Evolutionary conservation across 2,113 vertebrate genomes (phyloP).

Genomic region (Eulacestoma nigropectus): DNA sequence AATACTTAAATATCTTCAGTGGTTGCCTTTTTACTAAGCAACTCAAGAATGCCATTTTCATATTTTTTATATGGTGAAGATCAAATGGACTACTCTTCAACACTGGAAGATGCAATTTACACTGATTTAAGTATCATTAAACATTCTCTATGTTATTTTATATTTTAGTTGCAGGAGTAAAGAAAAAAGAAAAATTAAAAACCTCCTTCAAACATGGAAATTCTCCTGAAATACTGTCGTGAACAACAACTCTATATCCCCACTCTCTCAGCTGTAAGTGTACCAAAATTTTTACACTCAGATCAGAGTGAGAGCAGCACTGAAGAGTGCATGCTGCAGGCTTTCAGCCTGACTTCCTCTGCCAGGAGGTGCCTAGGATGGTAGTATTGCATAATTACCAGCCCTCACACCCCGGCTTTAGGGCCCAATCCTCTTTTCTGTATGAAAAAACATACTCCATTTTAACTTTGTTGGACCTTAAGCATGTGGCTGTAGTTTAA

Average conservation of each 20-base stretch:
- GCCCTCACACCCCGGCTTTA: not conserved
- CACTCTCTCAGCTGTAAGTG: not conserved
- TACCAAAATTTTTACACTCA: not conserved
- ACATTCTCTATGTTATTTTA: not conserved
- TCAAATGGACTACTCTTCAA: not conserved
- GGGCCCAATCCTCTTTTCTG: not conserved
- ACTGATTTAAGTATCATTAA: not conserved
- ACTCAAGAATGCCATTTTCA: not conserved
- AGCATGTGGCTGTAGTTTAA: rapidly evolving
- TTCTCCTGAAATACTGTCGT: not conserved
- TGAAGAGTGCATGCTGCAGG: not conserved
- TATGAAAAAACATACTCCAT: not conserved
- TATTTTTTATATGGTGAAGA: not conserved
- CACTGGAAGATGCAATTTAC: not conserved
- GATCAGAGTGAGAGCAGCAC: not conserved
- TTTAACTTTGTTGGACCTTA: not conserved
- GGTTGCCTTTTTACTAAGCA: not conserved
- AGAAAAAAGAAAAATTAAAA: not conserved
- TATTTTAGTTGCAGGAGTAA: not conserved
- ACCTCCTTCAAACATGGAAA: not conserved
- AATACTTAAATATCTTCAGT: not conserved
- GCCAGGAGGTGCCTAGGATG: not conserved
- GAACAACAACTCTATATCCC: not conserved
- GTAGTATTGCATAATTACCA: not conserved
- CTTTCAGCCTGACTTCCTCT: not conserved